Conservation (phyloP, 2,113 vertebrate genomes). For the Melospiza melodia region DNA sequence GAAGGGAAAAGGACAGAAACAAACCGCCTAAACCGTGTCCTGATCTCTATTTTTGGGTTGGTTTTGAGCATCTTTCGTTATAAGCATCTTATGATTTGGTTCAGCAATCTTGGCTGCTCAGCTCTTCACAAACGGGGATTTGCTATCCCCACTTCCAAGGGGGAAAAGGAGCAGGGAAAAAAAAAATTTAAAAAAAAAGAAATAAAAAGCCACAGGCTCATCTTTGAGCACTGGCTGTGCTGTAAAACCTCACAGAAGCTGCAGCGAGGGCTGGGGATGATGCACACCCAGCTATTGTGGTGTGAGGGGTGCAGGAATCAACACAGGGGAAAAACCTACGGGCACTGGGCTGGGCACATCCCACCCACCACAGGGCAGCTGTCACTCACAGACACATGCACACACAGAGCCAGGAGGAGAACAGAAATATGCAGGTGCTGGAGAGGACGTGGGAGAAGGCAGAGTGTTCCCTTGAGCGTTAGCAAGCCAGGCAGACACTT, state of each 20-base stretch:
- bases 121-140: background rate
- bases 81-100: slow-evolving; percentile 17
- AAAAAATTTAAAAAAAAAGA: background rate
- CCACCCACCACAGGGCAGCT: background rate
- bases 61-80: background rate
- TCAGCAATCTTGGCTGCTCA: background rate
- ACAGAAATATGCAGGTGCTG: background rate
- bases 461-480: slow-evolving; percentile 11
- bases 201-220: background rate
- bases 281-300: background rate
- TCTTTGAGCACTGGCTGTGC: background rate
- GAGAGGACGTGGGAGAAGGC: background rate
- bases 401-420: background rate
- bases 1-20: background rate
- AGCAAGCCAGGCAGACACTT: slow-evolving; percentile 42
- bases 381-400: slow-evolving; percentile 12
- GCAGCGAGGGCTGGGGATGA: background rate
- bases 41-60: background rate
- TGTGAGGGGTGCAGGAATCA: background rate
- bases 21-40: background rate
- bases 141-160: background rate
- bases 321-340: background rate
- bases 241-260: background rate
- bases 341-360: background rate
- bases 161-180: background rate